A percentile compares a stretch with the other conserved stretches of the same genome.
phyloP scores from a whole-genome alignment of 2,888 invertebrate species.

The Chalcosyrphus nemorum region DNA sequence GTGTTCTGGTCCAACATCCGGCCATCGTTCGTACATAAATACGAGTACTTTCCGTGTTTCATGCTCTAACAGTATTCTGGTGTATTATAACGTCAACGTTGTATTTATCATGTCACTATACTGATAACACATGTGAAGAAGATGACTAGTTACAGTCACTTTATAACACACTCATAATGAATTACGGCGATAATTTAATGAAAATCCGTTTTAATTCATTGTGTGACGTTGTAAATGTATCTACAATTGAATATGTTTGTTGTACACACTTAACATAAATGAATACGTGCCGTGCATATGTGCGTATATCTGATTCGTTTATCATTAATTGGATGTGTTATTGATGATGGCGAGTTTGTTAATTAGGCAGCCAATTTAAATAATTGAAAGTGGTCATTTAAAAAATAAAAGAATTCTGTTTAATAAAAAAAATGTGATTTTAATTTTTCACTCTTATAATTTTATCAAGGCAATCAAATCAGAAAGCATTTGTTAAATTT shows the following conservation, averaged over 20 bases:
- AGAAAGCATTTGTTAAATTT: not conserved
- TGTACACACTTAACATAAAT: not conserved
- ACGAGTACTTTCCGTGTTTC: constrained; percentile 34
- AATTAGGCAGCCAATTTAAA: constrained; percentile 64
- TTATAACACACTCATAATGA: constrained; percentile 60
- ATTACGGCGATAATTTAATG: constrained; percentile 69
- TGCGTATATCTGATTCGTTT: constrained; percentile 57
- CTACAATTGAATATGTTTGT: constrained; percentile 26
- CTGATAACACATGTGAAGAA: constrained; percentile 50
- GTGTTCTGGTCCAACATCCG: constrained; percentile 48
- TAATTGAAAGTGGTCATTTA: constrained; percentile 59
- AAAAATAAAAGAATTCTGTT: constrained; percentile 13
- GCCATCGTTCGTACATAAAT: constrained; percentile 20
- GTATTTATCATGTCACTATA: constrained; percentile 47
- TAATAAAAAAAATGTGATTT: constrained; percentile 18
- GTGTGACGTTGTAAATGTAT: constrained; percentile 45
- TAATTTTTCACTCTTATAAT: constrained; percentile 13
- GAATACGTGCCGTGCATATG: not conserved
- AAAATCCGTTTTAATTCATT: constrained; percentile 67
- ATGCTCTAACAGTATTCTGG: constrained; percentile 47
- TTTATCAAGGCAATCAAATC: not conserved
- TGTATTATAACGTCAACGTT: constrained; percentile 51
- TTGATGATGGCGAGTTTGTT: constrained; percentile 64
- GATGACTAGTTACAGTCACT: constrained; percentile 46
- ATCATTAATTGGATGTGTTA: constrained; percentile 66